Conservation (phyloP, 2,797 vertebrate genomes). For the Salmo trutta region DNA sequence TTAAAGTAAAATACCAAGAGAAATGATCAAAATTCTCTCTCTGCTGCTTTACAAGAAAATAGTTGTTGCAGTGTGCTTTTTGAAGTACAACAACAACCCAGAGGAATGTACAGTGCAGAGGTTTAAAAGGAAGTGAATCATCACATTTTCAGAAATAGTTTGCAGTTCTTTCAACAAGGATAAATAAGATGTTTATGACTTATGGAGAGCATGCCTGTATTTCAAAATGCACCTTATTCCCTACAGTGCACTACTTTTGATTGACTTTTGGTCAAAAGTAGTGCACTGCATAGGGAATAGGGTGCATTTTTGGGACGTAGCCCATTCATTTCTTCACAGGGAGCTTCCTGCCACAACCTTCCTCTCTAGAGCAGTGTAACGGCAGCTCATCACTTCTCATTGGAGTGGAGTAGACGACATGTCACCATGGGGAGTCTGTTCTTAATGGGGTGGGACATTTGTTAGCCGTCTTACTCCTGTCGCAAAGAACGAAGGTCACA, state of each 20-base stretch:
- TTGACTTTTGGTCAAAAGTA: neutral
- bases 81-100: neutral
- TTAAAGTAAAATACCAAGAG: too few species aligned
- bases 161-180: neutral
- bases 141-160: neutral
- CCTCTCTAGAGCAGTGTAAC: neutral
- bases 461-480: slow-evolving; percentile 6
- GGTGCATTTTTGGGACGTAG: neutral
- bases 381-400: neutral
- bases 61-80: neutral
- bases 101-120: neutral
- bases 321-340: neutral
- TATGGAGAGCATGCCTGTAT: neutral
- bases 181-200: neutral
- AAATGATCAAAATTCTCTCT: too few species aligned
- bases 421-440: neutral
- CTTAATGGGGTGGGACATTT: slow-evolving; percentile 8
- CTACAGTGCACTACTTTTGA: neutral
- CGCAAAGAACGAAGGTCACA: slow-evolving; percentile 5
- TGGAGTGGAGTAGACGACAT: neutral
- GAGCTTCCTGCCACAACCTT: neutral
- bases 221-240: neutral
- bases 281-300: neutral
- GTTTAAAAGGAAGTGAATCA: neutral
- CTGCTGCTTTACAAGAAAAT: too few species aligned